phyloP scores from a whole-genome alignment of 2,888 invertebrate genomes.

The Aphodius sticticus region DNA sequence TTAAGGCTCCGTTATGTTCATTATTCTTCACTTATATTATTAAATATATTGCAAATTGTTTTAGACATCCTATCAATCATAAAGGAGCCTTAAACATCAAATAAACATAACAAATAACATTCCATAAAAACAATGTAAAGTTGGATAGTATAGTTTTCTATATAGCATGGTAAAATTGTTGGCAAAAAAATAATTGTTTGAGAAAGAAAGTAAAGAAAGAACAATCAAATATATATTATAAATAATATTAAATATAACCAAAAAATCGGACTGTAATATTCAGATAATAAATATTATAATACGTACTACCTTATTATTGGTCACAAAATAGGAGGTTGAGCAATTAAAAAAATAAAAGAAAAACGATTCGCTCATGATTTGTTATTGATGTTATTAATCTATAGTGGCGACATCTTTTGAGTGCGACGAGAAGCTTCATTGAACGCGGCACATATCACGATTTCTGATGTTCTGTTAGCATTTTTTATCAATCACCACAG shows the following conservation, averaged over 20 bases:
- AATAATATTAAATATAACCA: constrained; percentile 42
- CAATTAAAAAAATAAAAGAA: neutral
- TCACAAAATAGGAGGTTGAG: constrained; percentile 49
- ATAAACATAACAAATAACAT: constrained; percentile 17
- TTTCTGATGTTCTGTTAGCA: neutral
- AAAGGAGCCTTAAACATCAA: no score
- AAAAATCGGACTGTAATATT: constrained; percentile 57
- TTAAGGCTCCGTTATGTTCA: no score
- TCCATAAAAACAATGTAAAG: constrained; percentile 12
- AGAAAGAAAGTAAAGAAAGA: neutral
- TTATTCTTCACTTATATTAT: no score
- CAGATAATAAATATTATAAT: constrained; percentile 53
- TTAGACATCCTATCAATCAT: no score
- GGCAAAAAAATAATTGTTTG: neutral
- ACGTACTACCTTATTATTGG: constrained; percentile 33
- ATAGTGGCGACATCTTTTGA: neutral
- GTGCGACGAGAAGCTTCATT: neutral
- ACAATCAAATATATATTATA: constrained; percentile 49
- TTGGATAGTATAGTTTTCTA: neutral
- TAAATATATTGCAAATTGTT: no score
- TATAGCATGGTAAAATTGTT: constrained; percentile 7
- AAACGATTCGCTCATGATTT: constrained; percentile 44
- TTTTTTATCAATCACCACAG: constrained; percentile 27
- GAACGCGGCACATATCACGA: constrained; percentile 7
- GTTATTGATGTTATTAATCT: constrained; percentile 38